Base-by-base conservation (phyloP, 30 jellyfish, hydroid and myxozoan species). In the Mastigias papua region DNA sequence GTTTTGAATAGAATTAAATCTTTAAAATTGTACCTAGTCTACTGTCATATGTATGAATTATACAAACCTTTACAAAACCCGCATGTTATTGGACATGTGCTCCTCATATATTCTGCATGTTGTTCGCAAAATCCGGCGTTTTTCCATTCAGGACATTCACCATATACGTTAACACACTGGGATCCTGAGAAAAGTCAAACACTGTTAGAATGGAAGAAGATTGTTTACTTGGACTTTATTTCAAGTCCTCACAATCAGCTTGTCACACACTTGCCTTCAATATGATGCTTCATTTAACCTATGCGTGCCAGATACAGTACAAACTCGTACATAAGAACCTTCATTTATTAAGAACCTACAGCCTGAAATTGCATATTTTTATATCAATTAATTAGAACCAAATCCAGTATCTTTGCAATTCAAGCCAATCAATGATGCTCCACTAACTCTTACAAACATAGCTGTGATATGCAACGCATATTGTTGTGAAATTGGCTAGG, bases 51-150 rank as follows among this genome's bases (percentile, higher is more conserved):
- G 54, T 4, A 2, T 1, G 5, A 17, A 21, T 1, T 2, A 21
- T 21, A 42, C 63, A 37, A 66, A 78, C 96, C 89, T 66, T 62
- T 49, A 51, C 96, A 88, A 23, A 76, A 67, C n/a, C 89, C 88
- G 64, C 96, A 88, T 25, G 96, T 78, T 6, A 88, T 75, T 48
- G 96, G 96, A 58, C 96, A 88, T 30, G 89, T 77, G 57, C 62
- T 67, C 49, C 49, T 32, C 96, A 88, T 88, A 42, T 88, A 88
- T 13, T 88, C 91, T 68, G 20, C 71, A 46, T 70, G 71, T 64
- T 51, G 91, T 48, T 77, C 91, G 77, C 96, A 88, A 25, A 77
- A 30, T 66, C 96, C 96, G 16, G 72, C 67, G 28, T 33, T 77
- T 72, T 88, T 77, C 87, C 89, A 88, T 28, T 77, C 96, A 49